Percentiles rank a stretch among this genome's conserved stretches.
Evolutionary conservation across 1,140 invertebrate genomes (phyloP).

Genomic region (Drosophila subobscura): DNA sequence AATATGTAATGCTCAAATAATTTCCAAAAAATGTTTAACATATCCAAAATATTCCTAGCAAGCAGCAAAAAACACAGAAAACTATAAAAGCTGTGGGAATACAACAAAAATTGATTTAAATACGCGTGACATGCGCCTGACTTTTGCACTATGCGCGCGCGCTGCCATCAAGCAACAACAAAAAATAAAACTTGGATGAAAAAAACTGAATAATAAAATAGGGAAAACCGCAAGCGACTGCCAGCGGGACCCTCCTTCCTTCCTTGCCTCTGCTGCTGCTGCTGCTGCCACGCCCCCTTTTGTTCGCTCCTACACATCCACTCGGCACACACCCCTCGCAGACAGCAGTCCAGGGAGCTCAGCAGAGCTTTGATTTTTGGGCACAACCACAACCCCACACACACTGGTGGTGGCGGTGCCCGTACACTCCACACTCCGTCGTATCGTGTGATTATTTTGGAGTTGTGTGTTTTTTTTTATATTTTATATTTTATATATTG

Average conservation of each 20-base stretch:
- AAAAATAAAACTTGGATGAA: constrained; percentile 4
- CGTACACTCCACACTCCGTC: constrained; percentile 33
- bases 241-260: constrained; percentile 10
- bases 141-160: constrained; percentile 67
- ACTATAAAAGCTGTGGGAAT: neutral
- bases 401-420: neutral
- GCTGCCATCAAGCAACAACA: constrained; percentile 31
- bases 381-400: constrained; percentile 31
- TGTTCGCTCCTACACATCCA: neutral
- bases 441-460: constrained; percentile 73
- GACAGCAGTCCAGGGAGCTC: constrained; percentile 42
- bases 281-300: constrained; percentile 19
- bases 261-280: no score
- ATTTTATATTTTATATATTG: constrained; percentile 5
- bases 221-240: constrained; percentile 37
- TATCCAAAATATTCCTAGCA: constrained; percentile 8
- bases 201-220: constrained; percentile 38
- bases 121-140: constrained; percentile 79
- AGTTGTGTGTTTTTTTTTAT: constrained; percentile 47
- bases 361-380: constrained; percentile 52
- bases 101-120: constrained; percentile 67
- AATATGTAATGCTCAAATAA: no score
- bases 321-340: constrained; percentile 14
- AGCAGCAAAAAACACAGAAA: neutral
- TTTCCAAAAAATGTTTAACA: neutral